Conservation (phyloP, 92 coral and sea anemone genomes). For the Galaxea fascicularis region DNA sequence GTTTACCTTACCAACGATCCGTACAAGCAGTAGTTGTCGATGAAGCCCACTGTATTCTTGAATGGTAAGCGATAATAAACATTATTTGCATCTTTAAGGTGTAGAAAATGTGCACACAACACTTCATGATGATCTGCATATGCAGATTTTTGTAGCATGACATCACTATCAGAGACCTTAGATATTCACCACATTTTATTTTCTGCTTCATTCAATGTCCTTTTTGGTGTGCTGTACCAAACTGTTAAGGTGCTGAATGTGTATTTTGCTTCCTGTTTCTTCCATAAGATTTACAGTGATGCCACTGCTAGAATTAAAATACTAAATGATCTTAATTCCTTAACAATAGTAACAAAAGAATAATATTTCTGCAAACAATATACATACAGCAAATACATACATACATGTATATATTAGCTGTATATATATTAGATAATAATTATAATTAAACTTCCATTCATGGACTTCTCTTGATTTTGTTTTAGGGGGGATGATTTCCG, state of each 20-base stretch:
- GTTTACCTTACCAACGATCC: no score
- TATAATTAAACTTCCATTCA: background rate
- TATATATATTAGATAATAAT: background rate
- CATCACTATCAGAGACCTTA: constrained; percentile 5
- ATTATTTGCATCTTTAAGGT: background rate
- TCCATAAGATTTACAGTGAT: constrained; percentile 2
- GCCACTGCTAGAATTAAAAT: constrained; percentile 32
- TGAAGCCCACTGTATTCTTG: background rate
- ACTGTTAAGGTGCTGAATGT: background rate
- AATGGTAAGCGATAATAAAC: background rate
- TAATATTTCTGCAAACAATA: constrained; percentile 30
- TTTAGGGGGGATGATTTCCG: constrained; percentile 55
- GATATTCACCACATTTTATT: background rate
- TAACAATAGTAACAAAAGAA: constrained; percentile 34
- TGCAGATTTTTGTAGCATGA: background rate
- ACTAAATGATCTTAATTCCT: constrained; percentile 35
- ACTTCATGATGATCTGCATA: background rate
- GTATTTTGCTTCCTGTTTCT: constrained; percentile 24
- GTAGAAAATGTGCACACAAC: background rate
- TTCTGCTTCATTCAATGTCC: constrained; percentile 8
- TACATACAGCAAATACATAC: constrained; percentile 15
- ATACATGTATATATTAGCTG: constrained; percentile 2
- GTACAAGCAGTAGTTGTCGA: no score
- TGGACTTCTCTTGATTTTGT: background rate
- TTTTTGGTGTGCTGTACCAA: constrained; percentile 5